A percentile compares a stretch with the other conserved stretches of the same genome.
Conservation (phyloP, 2,113 vertebrate species). For the Phrynosoma blainvillii region DNA sequence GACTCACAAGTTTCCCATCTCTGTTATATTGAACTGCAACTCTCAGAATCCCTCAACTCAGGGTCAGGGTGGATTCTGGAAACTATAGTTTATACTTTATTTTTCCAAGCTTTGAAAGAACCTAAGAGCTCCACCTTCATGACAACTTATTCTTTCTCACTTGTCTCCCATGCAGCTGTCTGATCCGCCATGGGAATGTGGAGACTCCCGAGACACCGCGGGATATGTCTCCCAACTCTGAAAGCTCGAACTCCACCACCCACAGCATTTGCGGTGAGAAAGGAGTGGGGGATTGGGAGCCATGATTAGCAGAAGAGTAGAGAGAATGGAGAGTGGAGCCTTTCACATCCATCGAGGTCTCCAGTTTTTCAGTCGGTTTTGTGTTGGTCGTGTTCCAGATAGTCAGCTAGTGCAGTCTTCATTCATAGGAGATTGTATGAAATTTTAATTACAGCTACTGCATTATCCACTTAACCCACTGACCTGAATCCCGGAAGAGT, state of each 20-base stretch:
- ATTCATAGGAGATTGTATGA: slow-evolving; percentile 15
- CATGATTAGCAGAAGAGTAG: background rate
- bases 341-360: background rate
- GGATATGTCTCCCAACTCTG: slow-evolving; percentile 86
- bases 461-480: slow-evolving; percentile 31
- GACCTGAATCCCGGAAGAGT: slow-evolving; percentile 21
- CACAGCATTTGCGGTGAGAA: slow-evolving; percentile 87
- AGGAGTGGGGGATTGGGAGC: background rate
- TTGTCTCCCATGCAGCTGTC: slow-evolving; percentile 67
- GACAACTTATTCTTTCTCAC: too few relatives aligned
- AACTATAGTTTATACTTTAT: too few relatives aligned
- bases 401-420: too few relatives aligned
- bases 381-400: too few relatives aligned
- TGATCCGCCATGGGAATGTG: slow-evolving; percentile 38
- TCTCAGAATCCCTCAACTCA: too few relatives aligned
- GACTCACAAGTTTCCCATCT: background rate
- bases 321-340: too few relatives aligned
- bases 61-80: too few relatives aligned
- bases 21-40: too few relatives aligned
- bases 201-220: slow-evolving; percentile 81
- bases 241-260: slow-evolving; percentile 80
- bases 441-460: slow-evolving; percentile 28
- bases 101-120: background rate
- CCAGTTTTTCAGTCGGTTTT: background rate
- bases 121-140: background rate